These are phyloP conservation scores for Drosophila kuntzei DNA, from an alignment of 2,888 invertebrate genomes.

Conservation along the genomic window DNA sequence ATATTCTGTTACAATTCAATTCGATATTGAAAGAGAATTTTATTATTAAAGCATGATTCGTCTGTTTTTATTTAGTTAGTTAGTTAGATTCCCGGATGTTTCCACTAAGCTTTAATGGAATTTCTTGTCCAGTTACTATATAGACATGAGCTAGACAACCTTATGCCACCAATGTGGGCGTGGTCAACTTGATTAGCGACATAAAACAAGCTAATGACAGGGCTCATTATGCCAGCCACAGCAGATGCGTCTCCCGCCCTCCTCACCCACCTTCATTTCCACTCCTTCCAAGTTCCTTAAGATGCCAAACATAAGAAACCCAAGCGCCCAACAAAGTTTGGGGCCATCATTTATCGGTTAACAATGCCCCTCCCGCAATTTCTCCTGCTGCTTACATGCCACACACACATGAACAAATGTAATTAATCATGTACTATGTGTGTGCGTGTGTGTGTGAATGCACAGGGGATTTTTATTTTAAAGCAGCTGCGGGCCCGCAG, in stretches of 20 bases:
- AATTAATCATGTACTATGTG: conserved; percentile 66
- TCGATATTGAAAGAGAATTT: neutral
- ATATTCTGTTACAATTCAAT: neutral
- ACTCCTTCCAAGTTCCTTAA: conserved; percentile 4
- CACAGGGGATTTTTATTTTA: conserved; percentile 63
- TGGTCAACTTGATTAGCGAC: conserved; percentile 70
- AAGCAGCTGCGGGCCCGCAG: conserved; percentile 58
- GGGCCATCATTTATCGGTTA: conserved; percentile 55
- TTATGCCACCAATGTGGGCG: conserved; percentile 15
- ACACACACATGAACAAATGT: conserved; percentile 17
- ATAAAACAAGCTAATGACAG: conserved; percentile 77
- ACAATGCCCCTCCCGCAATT: neutral
- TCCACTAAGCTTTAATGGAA: conserved; percentile 12
- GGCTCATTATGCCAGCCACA: conserved; percentile 56
- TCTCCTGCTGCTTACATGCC: neutral
- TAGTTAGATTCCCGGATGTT: neutral
- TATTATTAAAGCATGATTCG: neutral
- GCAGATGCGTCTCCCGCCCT: conserved; percentile 27
- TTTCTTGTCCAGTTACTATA: conserved; percentile 1
- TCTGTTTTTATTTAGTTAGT: neutral
- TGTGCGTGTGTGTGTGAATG: neutral
- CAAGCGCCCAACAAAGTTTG: conserved; percentile 27
- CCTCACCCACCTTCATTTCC: neutral
- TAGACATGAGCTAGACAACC: conserved; percentile 9
- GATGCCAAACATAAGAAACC: conserved; percentile 18